Percentiles rank a stretch among this genome's conserved stretches.
Conservation (phyloP, 2,797 vertebrate species). For the Premnoplex brunnescens region DNA sequence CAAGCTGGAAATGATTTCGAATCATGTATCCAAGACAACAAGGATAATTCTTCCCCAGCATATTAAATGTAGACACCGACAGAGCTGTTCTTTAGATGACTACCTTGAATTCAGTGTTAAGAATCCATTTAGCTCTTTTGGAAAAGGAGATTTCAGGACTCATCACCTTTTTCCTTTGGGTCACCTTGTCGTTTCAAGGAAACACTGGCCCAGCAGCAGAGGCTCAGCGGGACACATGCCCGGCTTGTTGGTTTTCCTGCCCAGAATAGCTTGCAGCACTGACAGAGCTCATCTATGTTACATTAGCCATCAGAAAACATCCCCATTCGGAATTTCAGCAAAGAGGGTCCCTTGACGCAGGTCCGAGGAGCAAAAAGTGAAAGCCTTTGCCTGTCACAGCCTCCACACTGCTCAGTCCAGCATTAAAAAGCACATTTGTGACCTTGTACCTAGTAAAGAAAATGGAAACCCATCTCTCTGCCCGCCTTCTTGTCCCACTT, state of each 20-base stretch:
- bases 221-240: background rate
- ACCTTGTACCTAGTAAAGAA: background rate
- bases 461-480: background rate
- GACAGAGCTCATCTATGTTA: slow-evolving; percentile 19
- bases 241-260: background rate
- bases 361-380: background rate
- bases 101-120: background rate
- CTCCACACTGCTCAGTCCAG: background rate
- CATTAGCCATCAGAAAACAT: slow-evolving; percentile 33
- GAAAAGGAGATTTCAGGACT: background rate
- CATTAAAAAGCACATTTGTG: background rate
- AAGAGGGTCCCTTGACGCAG: background rate
- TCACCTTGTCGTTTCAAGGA: slow-evolving; percentile 16
- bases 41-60: background rate
- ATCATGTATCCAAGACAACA: slow-evolving; percentile 58
- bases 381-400: background rate
- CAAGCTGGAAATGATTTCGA: slow-evolving; percentile 14
- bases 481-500: background rate
- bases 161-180: background rate
- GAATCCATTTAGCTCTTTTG: background rate
- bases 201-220: background rate
- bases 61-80: background rate
- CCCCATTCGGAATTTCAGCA: background rate
- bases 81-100: background rate
- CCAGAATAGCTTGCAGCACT: slow-evolving; percentile 1